Evolutionary conservation across 2,888 invertebrate genomes (phyloP).

Genomic region (Drosophila kanekoi): DNA sequence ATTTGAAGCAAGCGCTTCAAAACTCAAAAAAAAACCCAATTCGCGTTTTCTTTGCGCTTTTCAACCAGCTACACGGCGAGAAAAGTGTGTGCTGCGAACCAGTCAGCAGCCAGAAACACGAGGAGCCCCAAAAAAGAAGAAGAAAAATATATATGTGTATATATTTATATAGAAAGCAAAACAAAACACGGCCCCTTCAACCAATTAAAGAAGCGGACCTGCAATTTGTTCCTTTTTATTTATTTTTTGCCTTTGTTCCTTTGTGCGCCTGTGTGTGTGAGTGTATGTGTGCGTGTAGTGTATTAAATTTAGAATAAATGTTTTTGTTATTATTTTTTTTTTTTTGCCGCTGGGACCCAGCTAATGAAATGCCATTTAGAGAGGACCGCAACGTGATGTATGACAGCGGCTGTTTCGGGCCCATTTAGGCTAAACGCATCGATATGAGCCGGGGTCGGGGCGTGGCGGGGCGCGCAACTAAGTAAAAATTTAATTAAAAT

Average conservation of each 20-base stretch:
- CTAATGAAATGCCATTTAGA: slow-evolving; percentile 72
- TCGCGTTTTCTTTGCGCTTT: slow-evolving; percentile 72
- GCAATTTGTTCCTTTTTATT: slow-evolving; percentile 32
- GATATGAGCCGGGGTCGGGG: slow-evolving; percentile 17
- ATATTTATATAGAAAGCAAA: neutral
- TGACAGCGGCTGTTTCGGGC: slow-evolving; percentile 45
- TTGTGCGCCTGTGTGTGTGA: slow-evolving; percentile 20
- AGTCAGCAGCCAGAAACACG: slow-evolving; percentile 16
- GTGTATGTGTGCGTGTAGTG: slow-evolving; percentile 44
- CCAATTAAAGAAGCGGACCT: slow-evolving; percentile 66
- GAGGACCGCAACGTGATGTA: slow-evolving; percentile 55
- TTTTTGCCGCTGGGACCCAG: slow-evolving; percentile 41
- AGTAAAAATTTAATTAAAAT: slow-evolving; percentile 59
- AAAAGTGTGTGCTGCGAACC: neutral
- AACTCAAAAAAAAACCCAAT: slow-evolving; percentile 19
- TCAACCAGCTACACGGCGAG: slow-evolving; percentile 47
- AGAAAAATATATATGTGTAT: neutral
- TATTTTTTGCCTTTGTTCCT: slow-evolving; percentile 27
- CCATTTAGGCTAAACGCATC: slow-evolving; percentile 49
- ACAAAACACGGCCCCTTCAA: slow-evolving; percentile 43
- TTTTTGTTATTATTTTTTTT: slow-evolving; percentile 57
- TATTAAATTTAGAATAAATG: slow-evolving; percentile 78
- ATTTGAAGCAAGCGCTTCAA: slow-evolving; percentile 39
- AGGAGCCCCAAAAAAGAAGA: slow-evolving; percentile 7
- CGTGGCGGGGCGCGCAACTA: slow-evolving; percentile 11